These are phyloP conservation scores for Stichodactyla helianthus DNA, from an alignment of 64 coral and sea anemone genomes.

Conservation along the genomic window DNA sequence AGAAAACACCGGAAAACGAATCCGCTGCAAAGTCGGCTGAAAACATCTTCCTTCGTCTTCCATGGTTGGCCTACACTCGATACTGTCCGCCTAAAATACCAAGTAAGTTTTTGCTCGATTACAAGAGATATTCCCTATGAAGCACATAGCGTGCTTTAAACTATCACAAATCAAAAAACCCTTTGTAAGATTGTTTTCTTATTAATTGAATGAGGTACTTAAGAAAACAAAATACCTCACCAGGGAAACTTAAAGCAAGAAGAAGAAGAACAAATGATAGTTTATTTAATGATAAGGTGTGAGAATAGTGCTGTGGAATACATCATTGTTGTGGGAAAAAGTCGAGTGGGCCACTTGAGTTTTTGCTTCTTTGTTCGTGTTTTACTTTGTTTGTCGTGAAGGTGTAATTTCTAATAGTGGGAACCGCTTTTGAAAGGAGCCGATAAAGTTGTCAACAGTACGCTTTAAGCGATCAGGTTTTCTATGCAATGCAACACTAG, in stretches of 20 bases:
- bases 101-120: slow-evolving; percentile 38
- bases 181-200: slow-evolving; percentile 19
- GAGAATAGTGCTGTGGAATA: not conserved
- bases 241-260: not conserved
- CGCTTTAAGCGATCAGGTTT: slow-evolving; percentile 1
- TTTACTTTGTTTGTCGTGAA: slow-evolving; percentile 5
- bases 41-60: slow-evolving; percentile 35
- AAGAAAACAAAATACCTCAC: slow-evolving; percentile 26
- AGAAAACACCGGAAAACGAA: slow-evolving; percentile 13
- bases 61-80: slow-evolving; percentile 56
- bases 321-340: not conserved
- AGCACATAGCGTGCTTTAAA: not conserved
- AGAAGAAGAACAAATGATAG: slow-evolving; percentile 6
- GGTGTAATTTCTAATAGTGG: not conserved
- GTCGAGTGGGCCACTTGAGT: slow-evolving; percentile 19
- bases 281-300: not conserved
- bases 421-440: not conserved
- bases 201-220: slow-evolving; percentile 27
- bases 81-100: slow-evolving; percentile 69
- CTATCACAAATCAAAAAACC: slow-evolving; percentile 12
- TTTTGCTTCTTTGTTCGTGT: slow-evolving; percentile 17
- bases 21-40: not conserved
- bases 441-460: not conserved
- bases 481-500: slow-evolving; percentile 3
- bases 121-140: not conserved